Percentiles rank a stretch among this genome's conserved stretches.
Conservation (phyloP, 2,113 vertebrate species). For the Fregetta grallaria region DNA sequence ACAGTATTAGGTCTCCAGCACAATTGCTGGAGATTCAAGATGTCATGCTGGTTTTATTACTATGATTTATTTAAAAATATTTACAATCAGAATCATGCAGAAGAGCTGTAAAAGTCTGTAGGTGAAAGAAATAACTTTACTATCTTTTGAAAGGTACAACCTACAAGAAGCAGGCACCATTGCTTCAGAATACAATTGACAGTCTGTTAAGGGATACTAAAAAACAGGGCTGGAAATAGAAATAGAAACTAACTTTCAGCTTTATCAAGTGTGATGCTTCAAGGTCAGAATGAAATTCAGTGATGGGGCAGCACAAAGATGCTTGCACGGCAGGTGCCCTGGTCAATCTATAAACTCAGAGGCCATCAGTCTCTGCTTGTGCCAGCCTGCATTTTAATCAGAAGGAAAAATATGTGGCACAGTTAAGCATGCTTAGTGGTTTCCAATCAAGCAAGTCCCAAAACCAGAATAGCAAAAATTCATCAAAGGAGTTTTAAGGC, state of each 20-base stretch:
- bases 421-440: conserved; percentile 18
- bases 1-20: neutral
- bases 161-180: neutral
- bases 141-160: neutral
- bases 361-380: conserved; percentile 63
- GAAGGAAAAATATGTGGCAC: conserved; percentile 41
- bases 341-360: conserved; percentile 71
- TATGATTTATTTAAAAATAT: neutral
- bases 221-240: conserved; percentile 58
- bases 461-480: neutral
- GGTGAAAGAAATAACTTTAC: neutral
- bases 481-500: neutral
- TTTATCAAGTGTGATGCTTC: conserved; percentile 68
- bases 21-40: neutral
- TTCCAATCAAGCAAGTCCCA: conserved; percentile 18
- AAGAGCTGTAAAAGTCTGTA: neutral
- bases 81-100: neutral
- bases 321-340: conserved; percentile 69
- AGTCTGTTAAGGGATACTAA: conserved; percentile 52
- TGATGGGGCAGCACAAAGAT: conserved; percentile 68
- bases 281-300: conserved; percentile 68
- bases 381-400: conserved; percentile 63
- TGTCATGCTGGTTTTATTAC: neutral
- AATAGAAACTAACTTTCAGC: conserved; percentile 67
- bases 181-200: conserved; percentile 44